Evolutionary conservation across 1,140 invertebrate species (phyloP).

Genomic region (Semibalanus balanoides): DNA sequence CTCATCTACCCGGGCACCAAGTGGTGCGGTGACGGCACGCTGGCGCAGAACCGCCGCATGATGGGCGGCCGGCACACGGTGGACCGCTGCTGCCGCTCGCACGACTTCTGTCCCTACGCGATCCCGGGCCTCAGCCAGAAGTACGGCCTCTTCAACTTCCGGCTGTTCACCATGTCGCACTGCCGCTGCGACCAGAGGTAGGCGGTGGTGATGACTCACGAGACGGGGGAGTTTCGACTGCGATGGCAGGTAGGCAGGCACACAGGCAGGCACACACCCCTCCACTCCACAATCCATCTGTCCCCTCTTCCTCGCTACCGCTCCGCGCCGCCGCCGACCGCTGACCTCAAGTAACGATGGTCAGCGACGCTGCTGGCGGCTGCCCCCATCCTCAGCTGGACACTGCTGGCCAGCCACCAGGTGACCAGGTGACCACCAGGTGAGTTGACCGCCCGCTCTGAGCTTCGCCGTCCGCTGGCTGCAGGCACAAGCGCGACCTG

Average conservation of each 20-base stretch:
- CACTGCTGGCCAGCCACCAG: background rate
- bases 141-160: conserved; percentile 60
- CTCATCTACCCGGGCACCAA: conserved; percentile 33
- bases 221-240: too few relatives aligned
- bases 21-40: conserved; percentile 37
- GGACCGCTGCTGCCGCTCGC: conserved; percentile 57
- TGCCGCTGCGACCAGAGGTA: conserved; percentile 73
- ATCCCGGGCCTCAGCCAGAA: conserved; percentile 46
- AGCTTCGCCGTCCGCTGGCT: background rate
- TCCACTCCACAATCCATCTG: background rate
- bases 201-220: conserved; percentile 18
- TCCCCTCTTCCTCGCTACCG: too few relatives aligned
- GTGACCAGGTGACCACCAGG: too few relatives aligned
- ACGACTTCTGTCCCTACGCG: conserved; percentile 54
- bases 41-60: conserved; percentile 35
- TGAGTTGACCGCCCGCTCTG: background rate
- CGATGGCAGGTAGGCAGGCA: background rate
- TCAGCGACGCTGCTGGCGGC: too few relatives aligned
- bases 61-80: conserved; percentile 45
- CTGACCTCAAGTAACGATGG: too few relatives aligned
- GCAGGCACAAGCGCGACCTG: conserved; percentile 36
- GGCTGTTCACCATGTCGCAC: conserved; percentile 68
- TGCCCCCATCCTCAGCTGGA: too few relatives aligned
- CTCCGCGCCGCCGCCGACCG: background rate
- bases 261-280: background rate